Evolutionary conservation across 2,888 invertebrate genomes (phyloP).

Genomic region (Meliscaeva auricollis): DNA sequence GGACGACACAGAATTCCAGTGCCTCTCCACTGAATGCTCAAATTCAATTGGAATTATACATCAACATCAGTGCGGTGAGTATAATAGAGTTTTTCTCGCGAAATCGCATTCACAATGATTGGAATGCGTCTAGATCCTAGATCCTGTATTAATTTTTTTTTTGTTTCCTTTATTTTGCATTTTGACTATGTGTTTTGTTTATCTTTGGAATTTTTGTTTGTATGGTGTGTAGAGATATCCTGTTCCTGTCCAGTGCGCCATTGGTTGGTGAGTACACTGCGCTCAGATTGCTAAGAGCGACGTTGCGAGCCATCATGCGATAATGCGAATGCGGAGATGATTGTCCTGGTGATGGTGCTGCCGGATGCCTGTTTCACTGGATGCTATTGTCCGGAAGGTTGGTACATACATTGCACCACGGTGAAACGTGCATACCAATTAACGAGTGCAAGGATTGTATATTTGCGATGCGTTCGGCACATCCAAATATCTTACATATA

Average conservation of each 20-base stretch:
- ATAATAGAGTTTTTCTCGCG: too few species aligned
- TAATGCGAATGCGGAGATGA: conserved; percentile 85
- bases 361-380: conserved; percentile 91
- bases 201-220: too few species aligned
- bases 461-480: conserved; percentile 91
- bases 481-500: conserved; percentile 91
- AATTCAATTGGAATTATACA: too few species aligned
- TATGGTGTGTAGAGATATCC: conserved; percentile 48
- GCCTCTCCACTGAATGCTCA: too few species aligned
- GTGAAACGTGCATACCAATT: conserved; percentile 88
- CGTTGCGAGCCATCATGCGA: conserved; percentile 92
- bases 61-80: too few species aligned
- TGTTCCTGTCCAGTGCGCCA: conserved; percentile 81
- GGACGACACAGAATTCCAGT: too few species aligned
- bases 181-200: too few species aligned
- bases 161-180: too few species aligned
- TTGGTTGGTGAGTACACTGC: conserved; percentile 88
- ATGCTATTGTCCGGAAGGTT: conserved; percentile 93
- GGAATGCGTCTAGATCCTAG: too few species aligned
- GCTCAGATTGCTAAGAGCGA: conserved; percentile 91
- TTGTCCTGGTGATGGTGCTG: conserved; percentile 85
- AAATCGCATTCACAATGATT: too few species aligned
- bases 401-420: conserved; percentile 88
- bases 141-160: conserved; percentile 84
- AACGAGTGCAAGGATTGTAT: conserved; percentile 90